Evolutionary conservation across 1,140 invertebrate genomes (phyloP).

Genomic region (Platyscapa corneri): DNA sequence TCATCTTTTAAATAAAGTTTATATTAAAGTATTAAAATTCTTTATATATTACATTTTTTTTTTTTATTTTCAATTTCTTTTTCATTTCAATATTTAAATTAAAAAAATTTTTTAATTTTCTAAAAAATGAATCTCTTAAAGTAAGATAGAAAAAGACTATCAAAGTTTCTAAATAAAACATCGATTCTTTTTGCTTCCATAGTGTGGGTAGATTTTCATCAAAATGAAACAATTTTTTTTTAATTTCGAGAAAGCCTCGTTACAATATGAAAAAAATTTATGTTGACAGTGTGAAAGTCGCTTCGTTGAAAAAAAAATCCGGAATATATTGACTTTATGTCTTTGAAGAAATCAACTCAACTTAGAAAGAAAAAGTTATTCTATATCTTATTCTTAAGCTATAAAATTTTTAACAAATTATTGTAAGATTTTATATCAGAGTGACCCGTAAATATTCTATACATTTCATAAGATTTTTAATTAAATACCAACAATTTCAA

Average conservation of each 20-base stretch:
- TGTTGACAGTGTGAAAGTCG: constrained; percentile 23
- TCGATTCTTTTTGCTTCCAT: constrained; percentile 44
- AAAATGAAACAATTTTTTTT: constrained; percentile 48
- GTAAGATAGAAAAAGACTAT: neutral
- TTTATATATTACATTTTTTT: neutral
- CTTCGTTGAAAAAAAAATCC: constrained; percentile 42
- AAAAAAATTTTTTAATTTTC: neutral
- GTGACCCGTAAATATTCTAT: constrained; percentile 14
- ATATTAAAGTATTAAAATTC: too few relatives aligned
- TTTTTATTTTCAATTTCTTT: neutral
- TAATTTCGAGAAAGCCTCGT: constrained; percentile 40
- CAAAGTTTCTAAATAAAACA: constrained; percentile 40
- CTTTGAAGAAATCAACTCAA: constrained; percentile 34
- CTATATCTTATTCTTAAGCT: neutral
- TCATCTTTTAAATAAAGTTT: too few relatives aligned
- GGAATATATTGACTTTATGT: constrained; percentile 16
- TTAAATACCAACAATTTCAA: neutral
- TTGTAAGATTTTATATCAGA: neutral
- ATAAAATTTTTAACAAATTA: constrained; percentile 21
- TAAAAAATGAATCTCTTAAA: constrained; percentile 20
- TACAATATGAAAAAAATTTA: constrained; percentile 24
- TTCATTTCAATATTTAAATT: neutral
- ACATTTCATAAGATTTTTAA: neutral
- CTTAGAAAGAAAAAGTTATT: constrained; percentile 37
- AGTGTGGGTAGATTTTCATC: constrained; percentile 47